Evolutionary conservation across 2,113 vertebrate species (phyloP).

Genomic region (Callipepla squamata): DNA sequence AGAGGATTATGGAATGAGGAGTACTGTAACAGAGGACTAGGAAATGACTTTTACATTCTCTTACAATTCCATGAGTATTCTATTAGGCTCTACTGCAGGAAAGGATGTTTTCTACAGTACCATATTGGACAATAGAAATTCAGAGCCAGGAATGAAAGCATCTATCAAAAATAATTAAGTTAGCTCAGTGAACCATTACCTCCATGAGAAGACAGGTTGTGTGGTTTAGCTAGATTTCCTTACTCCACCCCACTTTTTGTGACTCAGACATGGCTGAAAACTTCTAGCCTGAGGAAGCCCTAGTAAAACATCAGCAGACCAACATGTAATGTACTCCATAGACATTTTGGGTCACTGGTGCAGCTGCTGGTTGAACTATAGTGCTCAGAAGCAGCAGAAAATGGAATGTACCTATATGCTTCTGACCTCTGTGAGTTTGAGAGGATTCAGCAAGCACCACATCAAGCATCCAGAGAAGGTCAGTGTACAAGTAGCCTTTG

Average conservation of each 20-base stretch:
- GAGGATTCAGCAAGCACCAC: not conserved
- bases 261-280: not conserved
- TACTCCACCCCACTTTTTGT: not conserved
- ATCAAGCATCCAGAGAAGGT: not conserved
- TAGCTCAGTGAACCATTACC: not conserved
- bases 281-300: not conserved
- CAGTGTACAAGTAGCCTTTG: not conserved
- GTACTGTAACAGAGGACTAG: not conserved
- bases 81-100: not conserved
- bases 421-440: not conserved
- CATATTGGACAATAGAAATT: not conserved
- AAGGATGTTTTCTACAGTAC: not conserved
- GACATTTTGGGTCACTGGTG: not conserved
- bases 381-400: not conserved
- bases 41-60: not conserved
- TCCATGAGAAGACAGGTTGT: not conserved
- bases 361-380: not conserved
- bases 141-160: not conserved
- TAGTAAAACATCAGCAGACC: not conserved
- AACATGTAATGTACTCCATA: not conserved
- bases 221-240: not conserved
- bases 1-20: not conserved
- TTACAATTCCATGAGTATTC: not conserved
- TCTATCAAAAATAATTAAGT: fast-evolving
- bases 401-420: not conserved